Evolutionary conservation across 2,888 invertebrate genomes (phyloP).

Genomic region (Chloromyia formosa): DNA sequence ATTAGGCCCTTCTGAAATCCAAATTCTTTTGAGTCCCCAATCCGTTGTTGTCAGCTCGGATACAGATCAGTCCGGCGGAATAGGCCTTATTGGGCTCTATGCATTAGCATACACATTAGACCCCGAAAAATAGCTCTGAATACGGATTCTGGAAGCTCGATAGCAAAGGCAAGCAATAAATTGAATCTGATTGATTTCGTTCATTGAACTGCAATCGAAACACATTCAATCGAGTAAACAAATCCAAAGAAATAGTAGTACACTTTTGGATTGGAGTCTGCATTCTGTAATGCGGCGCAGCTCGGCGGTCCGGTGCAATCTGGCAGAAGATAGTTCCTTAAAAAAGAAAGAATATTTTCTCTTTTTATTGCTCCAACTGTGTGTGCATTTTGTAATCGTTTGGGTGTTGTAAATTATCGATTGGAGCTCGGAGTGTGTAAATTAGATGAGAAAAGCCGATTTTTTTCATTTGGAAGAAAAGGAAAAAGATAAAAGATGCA

Average conservation of each 20-base stretch:
- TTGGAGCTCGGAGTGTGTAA: slow-evolving; percentile 21
- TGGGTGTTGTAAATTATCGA: slow-evolving; percentile 12
- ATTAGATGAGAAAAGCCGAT: background rate
- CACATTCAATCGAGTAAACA: slow-evolving; percentile 29
- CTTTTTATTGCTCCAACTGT: slow-evolving; percentile 35
- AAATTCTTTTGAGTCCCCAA: no score
- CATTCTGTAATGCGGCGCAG: background rate
- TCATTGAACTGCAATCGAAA: slow-evolving; percentile 40
- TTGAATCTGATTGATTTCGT: slow-evolving; percentile 29
- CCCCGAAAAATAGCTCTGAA: background rate
- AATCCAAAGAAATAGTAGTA: slow-evolving; percentile 21
- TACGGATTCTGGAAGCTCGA: slow-evolving; percentile 2
- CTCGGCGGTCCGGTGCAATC: slow-evolving; percentile 18
- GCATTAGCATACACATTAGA: no score
- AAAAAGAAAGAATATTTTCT: no score
- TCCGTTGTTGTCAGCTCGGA: slow-evolving; percentile 22
- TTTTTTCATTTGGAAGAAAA: slow-evolving; percentile 1
- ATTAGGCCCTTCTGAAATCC: no score
- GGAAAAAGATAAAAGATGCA: no score
- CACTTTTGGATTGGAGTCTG: background rate
- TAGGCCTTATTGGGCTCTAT: no score
- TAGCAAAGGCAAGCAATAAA: slow-evolving; percentile 1
- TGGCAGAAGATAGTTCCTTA: slow-evolving; percentile 32
- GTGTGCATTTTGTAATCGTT: slow-evolving; percentile 34
- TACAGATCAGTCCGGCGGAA: slow-evolving; percentile 18